These are phyloP conservation scores for Eilema sororculum DNA, from an alignment of 2,888 invertebrate genomes.

Conservation along the genomic window DNA sequence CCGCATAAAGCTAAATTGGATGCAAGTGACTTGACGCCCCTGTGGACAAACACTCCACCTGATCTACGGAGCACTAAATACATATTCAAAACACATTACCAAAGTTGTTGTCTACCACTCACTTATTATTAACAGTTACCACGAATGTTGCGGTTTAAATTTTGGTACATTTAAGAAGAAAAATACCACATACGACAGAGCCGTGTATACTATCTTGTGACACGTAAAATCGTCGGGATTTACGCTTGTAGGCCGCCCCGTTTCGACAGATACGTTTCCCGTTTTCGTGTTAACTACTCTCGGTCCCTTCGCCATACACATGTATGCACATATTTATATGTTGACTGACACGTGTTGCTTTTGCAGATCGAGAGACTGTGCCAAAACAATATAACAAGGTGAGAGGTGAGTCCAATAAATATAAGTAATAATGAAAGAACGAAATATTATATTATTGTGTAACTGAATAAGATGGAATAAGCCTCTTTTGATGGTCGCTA, in stretches of 20 bases:
- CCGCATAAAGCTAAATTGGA: constrained; percentile 21
- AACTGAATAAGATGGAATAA: neutral
- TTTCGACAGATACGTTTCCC: constrained; percentile 40
- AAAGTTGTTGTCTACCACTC: constrained; percentile 45
- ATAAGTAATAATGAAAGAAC: constrained; percentile 1
- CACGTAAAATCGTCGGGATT: constrained; percentile 28
- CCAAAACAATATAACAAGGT: constrained; percentile 29
- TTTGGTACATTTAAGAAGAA: constrained; percentile 19
- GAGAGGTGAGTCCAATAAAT: constrained; percentile 32
- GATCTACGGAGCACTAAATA: constrained; percentile 55
- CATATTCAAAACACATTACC: constrained; percentile 68
- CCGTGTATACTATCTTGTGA: constrained; percentile 24
- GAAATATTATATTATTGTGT: neutral
- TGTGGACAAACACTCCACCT: constrained; percentile 4
- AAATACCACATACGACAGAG: neutral
- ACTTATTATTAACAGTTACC: constrained; percentile 27
- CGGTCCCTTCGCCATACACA: constrained; percentile 29
- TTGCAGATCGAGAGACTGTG: constrained; percentile 26
- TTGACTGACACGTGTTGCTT: constrained; percentile 46
- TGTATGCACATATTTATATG: constrained; percentile 8
- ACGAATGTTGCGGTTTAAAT: constrained; percentile 28
- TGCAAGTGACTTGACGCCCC: constrained; percentile 20
- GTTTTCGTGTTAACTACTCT: constrained; percentile 39
- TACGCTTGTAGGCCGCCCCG: constrained; percentile 22
- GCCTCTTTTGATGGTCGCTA: neutral